These are phyloP conservation scores for Balanococcus diminutus DNA, from an alignment of 2,888 invertebrate genomes.

Conservation along the genomic window DNA sequence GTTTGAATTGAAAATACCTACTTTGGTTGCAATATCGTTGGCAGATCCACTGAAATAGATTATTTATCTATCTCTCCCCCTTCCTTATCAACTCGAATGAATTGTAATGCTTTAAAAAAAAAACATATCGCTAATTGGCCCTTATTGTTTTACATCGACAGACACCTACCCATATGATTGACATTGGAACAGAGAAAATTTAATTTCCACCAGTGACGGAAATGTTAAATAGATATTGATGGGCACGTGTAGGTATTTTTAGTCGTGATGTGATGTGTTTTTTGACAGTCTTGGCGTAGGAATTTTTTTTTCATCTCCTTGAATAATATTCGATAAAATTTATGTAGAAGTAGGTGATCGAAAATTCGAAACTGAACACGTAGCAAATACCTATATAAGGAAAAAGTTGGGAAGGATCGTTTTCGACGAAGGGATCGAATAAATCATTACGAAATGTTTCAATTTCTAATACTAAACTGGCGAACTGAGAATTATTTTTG, in stretches of 20 bases:
- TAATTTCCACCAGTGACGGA: not conserved
- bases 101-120: not conserved
- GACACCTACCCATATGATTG: not conserved
- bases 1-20: not conserved
- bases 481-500: not conserved
- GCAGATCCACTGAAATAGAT: constrained; percentile 18
- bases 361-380: too few relatives aligned
- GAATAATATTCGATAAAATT: not conserved
- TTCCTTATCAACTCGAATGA: too few relatives aligned
- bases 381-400: too few relatives aligned
- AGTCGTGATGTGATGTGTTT: too few relatives aligned
- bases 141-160: not conserved
- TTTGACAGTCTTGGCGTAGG: not conserved
- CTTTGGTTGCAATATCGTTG: not conserved
- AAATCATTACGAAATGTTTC: not conserved
- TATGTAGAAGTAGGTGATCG: not conserved
- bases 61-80: not conserved
- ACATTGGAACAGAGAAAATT: not conserved
- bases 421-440: not conserved
- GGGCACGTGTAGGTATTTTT: not conserved
- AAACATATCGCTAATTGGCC: not conserved
- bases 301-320: not conserved
- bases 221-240: not conserved
- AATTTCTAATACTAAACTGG: not conserved
- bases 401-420: not conserved